Conservation (phyloP, 1,140 invertebrate species). For the Pollicipes pollicipes region DNA sequence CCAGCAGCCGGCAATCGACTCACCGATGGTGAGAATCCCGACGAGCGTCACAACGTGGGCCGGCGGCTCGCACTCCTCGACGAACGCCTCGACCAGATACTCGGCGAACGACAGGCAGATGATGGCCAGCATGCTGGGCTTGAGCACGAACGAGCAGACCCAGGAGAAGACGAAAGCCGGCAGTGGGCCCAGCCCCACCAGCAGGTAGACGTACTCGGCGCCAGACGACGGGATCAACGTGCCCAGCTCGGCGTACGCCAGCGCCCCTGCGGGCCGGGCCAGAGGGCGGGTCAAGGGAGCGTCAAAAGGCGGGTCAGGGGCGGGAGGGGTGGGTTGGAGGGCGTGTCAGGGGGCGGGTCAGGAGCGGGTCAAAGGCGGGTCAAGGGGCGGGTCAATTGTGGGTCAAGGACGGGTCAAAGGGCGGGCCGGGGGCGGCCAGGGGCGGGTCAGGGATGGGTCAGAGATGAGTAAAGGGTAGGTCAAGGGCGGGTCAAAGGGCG, state of each 20-base stretch:
- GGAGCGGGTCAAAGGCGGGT: neutral
- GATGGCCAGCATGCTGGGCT: slow-evolving; percentile 64
- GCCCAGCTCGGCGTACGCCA: slow-evolving; percentile 63
- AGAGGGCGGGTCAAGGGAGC: slow-evolving; percentile 10
- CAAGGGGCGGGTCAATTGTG: slow-evolving; percentile 4
- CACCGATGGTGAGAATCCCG: slow-evolving; percentile 18
- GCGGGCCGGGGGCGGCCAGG: too few relatives aligned
- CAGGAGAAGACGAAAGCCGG: slow-evolving; percentile 62
- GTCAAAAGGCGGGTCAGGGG: too few relatives aligned
- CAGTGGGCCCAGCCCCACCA: slow-evolving; percentile 53
- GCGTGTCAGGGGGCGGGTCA: slow-evolving; percentile 11
- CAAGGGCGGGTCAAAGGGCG: too few relatives aligned
- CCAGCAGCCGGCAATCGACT: too few relatives aligned
- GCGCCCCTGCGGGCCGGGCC: slow-evolving; percentile 45
- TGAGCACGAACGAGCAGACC: slow-evolving; percentile 56
- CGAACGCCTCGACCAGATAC: slow-evolving; percentile 57
- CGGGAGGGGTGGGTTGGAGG: too few relatives aligned
- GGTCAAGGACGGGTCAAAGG: neutral
- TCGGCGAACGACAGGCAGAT: slow-evolving; percentile 63
- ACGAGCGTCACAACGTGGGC: slow-evolving; percentile 42
- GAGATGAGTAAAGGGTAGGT: too few relatives aligned
- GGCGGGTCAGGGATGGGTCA: too few relatives aligned
- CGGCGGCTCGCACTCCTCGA: slow-evolving; percentile 56
- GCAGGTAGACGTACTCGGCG: slow-evolving; percentile 63
- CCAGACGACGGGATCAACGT: slow-evolving; percentile 59